Evolutionary conservation across 2,797 vertebrate species (phyloP).

Genomic region (Cyprinella venusta): DNA sequence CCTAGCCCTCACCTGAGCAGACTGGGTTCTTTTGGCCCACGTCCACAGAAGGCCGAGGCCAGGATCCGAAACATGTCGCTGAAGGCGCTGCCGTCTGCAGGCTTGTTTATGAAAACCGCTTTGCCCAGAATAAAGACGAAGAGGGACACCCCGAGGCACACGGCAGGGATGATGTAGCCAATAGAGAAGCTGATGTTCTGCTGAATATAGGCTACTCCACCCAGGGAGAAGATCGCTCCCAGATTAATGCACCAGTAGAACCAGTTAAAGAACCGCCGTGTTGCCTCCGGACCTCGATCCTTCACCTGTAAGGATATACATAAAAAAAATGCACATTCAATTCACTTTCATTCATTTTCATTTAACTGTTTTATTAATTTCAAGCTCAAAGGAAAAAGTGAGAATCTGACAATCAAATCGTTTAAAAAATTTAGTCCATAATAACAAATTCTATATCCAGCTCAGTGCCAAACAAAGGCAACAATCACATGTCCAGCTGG

Average conservation of each 20-base stretch:
- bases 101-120: conserved; percentile 90
- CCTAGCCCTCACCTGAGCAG: conserved; percentile 79
- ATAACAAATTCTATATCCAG: too few species aligned
- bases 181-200: conserved; percentile 87
- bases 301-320: conserved; percentile 79
- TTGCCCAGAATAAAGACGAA: conserved; percentile 88
- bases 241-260: conserved; percentile 99
- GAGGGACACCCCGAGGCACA: conserved; percentile 91
- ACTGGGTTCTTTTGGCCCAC: conserved; percentile 65
- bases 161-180: conserved; percentile 89
- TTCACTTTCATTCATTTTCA: background rate
- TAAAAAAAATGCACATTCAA: background rate
- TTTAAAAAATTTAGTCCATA: background rate
- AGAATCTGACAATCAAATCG: background rate
- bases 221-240: conserved; percentile 92
- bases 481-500: background rate
- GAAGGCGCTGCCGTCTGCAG: conserved; percentile 95
- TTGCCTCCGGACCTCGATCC: conserved; percentile 93
- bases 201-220: conserved; percentile 92
- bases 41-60: conserved; percentile 82
- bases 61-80: conserved; percentile 90
- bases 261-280: conserved; percentile 97
- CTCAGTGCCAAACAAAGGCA: background rate
- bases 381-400: background rate
- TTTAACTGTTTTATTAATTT: background rate